Evolutionary conservation across 2,113 vertebrate genomes (phyloP).

Genomic region (Alexandromys fortis): DNA sequence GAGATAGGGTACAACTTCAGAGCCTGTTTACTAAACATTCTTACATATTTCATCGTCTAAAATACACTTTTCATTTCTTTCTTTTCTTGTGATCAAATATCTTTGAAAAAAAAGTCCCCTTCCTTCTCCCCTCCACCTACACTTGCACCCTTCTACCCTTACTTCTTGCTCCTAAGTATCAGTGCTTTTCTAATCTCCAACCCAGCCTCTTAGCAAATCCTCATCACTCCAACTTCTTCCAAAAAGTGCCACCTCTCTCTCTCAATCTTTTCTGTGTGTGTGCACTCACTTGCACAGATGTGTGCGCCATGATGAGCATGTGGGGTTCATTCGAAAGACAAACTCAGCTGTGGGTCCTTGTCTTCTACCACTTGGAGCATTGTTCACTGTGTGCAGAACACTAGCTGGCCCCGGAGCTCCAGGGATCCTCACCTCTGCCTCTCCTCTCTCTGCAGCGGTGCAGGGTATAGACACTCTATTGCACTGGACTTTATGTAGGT

Average conservation of each 20-base stretch:
- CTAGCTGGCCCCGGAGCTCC: background rate
- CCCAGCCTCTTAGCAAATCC: background rate
- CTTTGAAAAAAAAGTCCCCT: background rate
- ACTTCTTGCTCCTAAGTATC: background rate
- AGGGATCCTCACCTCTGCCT: background rate
- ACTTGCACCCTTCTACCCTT: background rate
- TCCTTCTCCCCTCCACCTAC: background rate
- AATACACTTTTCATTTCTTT: background rate
- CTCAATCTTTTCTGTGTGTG: background rate
- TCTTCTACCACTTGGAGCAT: background rate
- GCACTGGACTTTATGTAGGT: no score
- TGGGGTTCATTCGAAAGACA: background rate
- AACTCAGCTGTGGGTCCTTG: background rate
- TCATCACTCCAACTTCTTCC: background rate
- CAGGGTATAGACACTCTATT: background rate
- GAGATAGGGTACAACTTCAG: background rate
- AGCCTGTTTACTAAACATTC: background rate
- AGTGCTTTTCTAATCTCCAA: background rate
- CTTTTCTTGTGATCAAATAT: constrained; percentile 14
- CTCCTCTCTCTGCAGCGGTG: no score
- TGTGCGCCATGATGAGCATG: background rate
- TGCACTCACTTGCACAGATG: background rate
- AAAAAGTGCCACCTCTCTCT: background rate
- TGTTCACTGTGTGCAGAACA: background rate
- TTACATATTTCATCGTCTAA: background rate